Evolutionary conservation across 1,140 invertebrate genomes (phyloP).

Genomic region (Himalopsyche phryganea): DNA sequence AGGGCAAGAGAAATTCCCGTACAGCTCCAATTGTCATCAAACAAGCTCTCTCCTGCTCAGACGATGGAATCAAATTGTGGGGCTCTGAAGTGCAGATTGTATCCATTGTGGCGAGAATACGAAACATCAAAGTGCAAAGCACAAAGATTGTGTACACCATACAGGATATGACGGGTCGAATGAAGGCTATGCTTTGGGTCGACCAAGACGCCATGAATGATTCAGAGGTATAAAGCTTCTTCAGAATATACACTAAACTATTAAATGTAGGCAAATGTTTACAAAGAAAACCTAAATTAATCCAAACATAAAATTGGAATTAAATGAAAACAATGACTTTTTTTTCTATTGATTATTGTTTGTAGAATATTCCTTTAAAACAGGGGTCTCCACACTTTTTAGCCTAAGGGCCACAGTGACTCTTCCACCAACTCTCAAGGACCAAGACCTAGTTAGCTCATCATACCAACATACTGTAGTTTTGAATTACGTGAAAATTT

Average conservation of each 20-base stretch:
- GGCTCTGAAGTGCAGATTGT: slow-evolving; percentile 54
- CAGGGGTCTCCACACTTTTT: too few relatives aligned
- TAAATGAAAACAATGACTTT: too few relatives aligned
- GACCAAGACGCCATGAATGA: slow-evolving; percentile 52
- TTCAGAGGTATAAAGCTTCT: slow-evolving; percentile 44
- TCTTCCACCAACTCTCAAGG: too few relatives aligned
- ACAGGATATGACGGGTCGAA: slow-evolving; percentile 61
- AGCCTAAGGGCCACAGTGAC: too few relatives aligned
- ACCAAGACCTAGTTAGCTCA: too few relatives aligned
- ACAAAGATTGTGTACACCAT: slow-evolving; percentile 62
- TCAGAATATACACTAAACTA: too few relatives aligned
- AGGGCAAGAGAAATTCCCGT: slow-evolving; percentile 46
- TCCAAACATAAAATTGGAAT: too few relatives aligned
- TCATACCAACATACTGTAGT: too few relatives aligned
- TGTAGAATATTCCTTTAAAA: background rate
- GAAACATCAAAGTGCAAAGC: slow-evolving; percentile 55
- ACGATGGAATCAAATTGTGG: slow-evolving; percentile 57
- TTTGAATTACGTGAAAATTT: too few relatives aligned
- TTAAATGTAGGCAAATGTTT: too few relatives aligned
- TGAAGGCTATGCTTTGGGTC: slow-evolving; percentile 54
- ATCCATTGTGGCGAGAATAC: slow-evolving; percentile 56
- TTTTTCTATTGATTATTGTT: background rate
- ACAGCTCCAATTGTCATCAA: slow-evolving; percentile 58
- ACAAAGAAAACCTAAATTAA: too few relatives aligned
- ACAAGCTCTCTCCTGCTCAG: slow-evolving; percentile 53